phyloP scores from a whole-genome alignment of 2,113 vertebrate genomes.

The Ictidomys tridecemlineatus region DNA sequence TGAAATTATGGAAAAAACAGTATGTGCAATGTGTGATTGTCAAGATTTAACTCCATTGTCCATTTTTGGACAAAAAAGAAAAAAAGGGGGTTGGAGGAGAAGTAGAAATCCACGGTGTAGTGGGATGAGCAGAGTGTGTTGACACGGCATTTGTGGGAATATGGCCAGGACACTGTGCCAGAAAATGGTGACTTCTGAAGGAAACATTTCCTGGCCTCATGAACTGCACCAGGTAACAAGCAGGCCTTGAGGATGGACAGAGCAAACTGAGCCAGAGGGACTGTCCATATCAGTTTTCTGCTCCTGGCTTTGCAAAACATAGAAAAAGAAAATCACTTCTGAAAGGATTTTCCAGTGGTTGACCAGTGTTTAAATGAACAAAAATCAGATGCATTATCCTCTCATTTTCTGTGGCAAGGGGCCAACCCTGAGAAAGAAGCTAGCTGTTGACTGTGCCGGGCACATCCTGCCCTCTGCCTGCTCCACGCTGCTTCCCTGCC shows the following conservation, averaged over 20 bases:
- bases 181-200: background rate
- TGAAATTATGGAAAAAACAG: slow-evolving; percentile 1
- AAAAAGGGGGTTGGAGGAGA: background rate
- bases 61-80: background rate
- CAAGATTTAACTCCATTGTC: background rate
- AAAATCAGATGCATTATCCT: background rate
- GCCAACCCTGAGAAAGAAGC: background rate
- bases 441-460: background rate
- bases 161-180: background rate
- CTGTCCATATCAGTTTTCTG: background rate
- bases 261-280: background rate
- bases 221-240: background rate
- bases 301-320: background rate
- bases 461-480: background rate
- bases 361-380: background rate
- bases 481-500: fast-evolving
- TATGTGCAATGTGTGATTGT: background rate
- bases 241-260: background rate
- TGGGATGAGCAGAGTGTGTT: background rate
- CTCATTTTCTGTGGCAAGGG: background rate
- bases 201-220: background rate
- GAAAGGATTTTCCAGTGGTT: background rate
- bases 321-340: background rate
- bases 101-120: background rate
- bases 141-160: background rate